Evolutionary conservation across 2,888 invertebrate species (phyloP).

Genomic region (Andrena haemorrhoa): DNA sequence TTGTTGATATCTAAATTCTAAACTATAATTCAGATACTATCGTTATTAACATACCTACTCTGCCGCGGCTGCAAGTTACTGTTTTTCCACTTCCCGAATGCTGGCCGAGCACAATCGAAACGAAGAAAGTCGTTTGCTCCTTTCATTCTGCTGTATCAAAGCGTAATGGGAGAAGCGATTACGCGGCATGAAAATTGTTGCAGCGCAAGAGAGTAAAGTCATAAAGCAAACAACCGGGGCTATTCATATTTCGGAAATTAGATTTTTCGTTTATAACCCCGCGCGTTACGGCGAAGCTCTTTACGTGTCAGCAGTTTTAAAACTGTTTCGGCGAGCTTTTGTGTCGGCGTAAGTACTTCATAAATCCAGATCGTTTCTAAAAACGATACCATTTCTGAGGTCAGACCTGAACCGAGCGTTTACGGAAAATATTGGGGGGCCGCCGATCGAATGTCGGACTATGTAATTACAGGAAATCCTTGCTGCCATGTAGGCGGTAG

Average conservation of each 20-base stretch:
- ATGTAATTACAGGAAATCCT: conserved; percentile 54
- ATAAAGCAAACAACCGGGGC: neutral
- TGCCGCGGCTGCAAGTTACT: no score
- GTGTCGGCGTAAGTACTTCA: neutral
- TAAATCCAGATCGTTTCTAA: neutral
- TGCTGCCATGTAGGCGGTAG: conserved; percentile 6
- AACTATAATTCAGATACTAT: neutral
- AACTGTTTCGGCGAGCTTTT: no score
- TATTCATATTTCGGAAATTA: conserved; percentile 20
- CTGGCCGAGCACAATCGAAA: neutral
- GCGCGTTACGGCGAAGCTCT: neutral
- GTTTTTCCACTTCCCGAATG: neutral
- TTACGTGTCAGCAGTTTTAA: conserved; percentile 18
- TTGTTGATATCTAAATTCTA: no score
- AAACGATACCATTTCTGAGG: neutral
- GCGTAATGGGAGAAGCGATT: conserved; percentile 27
- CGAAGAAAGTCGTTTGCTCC: conserved; percentile 7
- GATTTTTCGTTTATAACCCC: conserved; percentile 15
- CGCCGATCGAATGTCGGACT: conserved; percentile 29
- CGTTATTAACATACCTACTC: neutral
- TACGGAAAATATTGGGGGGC: conserved; percentile 7
- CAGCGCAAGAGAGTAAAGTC: neutral
- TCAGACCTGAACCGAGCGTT: neutral
- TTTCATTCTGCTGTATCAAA: neutral
- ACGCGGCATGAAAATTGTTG: conserved; percentile 21